A percentile compares a stretch with the other conserved stretches of the same genome.
These are phyloP conservation scores for Odobenus rosmarus DNA, from an alignment of 2,113 vertebrate genomes.

Conservation along the genomic window DNA sequence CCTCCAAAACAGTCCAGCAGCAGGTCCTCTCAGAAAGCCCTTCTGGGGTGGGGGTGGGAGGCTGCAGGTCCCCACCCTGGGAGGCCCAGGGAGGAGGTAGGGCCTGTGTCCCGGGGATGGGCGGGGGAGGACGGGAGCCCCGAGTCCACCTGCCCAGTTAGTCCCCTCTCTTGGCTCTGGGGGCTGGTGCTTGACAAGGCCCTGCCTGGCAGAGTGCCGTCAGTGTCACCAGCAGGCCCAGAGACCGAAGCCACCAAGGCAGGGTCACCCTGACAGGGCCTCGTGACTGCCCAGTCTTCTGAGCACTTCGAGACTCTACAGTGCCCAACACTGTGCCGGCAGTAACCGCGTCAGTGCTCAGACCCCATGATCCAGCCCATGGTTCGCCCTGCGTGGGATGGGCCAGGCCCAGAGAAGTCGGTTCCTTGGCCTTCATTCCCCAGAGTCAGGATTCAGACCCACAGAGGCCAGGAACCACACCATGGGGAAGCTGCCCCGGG, in stretches of 20 bases:
- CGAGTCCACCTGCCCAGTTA: background rate
- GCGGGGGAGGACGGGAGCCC: background rate
- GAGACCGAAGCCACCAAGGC: background rate
- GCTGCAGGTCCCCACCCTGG: background rate
- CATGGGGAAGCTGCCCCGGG: rapidly evolving
- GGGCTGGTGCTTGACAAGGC: background rate
- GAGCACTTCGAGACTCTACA: rapidly evolving
- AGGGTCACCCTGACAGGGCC: background rate
- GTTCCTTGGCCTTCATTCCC: background rate
- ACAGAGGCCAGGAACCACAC: background rate
- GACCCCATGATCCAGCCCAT: background rate
- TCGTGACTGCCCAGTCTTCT: background rate
- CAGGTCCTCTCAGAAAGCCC: background rate
- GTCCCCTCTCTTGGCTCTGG: no score
- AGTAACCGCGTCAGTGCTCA: background rate
- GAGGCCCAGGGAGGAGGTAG: background rate
- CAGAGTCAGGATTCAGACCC: background rate
- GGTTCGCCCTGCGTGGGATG: no score
- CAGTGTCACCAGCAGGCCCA: background rate
- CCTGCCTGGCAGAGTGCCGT: background rate
- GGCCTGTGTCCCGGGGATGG: no score
- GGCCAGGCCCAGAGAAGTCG: background rate
- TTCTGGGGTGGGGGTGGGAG: background rate
- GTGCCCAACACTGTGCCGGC: background rate
- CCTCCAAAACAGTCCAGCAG: conserved; percentile 67